phyloP scores from a whole-genome alignment of 2,797 vertebrate species.

The Eupleurogrammus muticus region DNA sequence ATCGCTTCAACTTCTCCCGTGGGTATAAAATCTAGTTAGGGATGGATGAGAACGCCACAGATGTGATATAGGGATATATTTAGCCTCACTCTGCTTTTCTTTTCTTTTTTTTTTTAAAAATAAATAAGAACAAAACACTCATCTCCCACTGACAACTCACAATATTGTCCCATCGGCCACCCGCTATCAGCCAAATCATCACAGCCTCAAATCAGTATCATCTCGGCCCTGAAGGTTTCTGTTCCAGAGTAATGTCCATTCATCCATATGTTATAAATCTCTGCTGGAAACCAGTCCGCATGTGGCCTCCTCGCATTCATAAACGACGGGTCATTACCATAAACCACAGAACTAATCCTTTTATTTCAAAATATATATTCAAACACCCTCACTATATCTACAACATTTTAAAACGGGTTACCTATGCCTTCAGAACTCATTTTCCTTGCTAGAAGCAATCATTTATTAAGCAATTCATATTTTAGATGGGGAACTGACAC shows the following conservation, averaged over 20 bases:
- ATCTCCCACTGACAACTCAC: background rate
- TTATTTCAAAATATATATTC: slow-evolving; percentile 32
- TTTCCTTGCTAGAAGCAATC: slow-evolving; percentile 22
- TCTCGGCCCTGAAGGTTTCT: slow-evolving; percentile 10
- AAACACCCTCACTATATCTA: background rate
- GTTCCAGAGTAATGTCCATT: slow-evolving; percentile 26
- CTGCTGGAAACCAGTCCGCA: slow-evolving; percentile 3
- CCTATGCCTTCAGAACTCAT: slow-evolving; percentile 23
- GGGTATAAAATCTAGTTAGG: slow-evolving; percentile 50
- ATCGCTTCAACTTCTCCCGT: slow-evolving; percentile 46
- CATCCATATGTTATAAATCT: slow-evolving; percentile 25
- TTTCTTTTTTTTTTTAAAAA: slow-evolving; percentile 13
- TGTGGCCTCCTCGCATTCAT: slow-evolving; percentile 16
- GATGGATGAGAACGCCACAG: slow-evolving; percentile 42
- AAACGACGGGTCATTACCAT: slow-evolving; percentile 29
- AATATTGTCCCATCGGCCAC: background rate
- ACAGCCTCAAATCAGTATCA: slow-evolving; percentile 7
- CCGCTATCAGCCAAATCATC: slow-evolving; percentile 6
- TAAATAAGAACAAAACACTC: slow-evolving; percentile 7
- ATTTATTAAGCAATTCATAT: slow-evolving; percentile 39
- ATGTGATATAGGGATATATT: slow-evolving; percentile 28
- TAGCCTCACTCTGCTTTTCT: slow-evolving; percentile 5
- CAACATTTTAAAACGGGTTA: slow-evolving; percentile 9
- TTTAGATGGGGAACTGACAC: slow-evolving; percentile 23
- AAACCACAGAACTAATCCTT: slow-evolving; percentile 27